Base-by-base conservation (phyloP, 2,888 invertebrate species). In the Priocnemis perturbator region DNA sequence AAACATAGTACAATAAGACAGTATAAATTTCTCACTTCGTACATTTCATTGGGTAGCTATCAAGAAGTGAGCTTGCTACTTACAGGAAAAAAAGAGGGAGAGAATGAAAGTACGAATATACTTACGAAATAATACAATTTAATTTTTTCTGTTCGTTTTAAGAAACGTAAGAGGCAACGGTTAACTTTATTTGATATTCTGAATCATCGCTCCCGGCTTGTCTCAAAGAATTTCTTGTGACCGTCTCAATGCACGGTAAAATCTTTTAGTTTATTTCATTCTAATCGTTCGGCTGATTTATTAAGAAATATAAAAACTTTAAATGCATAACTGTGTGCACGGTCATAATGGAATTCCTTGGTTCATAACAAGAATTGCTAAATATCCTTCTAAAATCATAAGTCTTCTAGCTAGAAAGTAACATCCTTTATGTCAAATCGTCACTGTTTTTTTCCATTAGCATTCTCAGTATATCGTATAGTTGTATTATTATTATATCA, bases 181-280 rank as follows among this genome's bases (percentile, higher is more conserved):
- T 61, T 61, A 65, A 76, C 67, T 77, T 69, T 68, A 64, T 67
- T 65, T 23, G 15, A 4, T 47, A 59, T 61, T 26, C 26, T 26
- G 56, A 30, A 52, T 48, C 19, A 21, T 62, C 4, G 9, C 74
- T 76, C 77, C 73, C 76, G 55, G 76, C 80, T 81, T 82, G 83
- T 86, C 74, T 85, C 86, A 85, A 87, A 87, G 86, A 82, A 85
- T 86, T 86, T 83, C 71, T 67, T 26, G 26, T 26, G 26, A 26
- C 3, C 26, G 26, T 7, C 3, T 26, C 7, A 4, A 7, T 26
- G 26, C 26, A 26, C 26, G 7, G 3, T 26, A 47, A 5, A 47
- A 47, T 47, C 11, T 17, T 47, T 11, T 47, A 11, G 47, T 47
- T 17, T 17, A 47, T 11, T 45, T 62, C 7, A 26, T n/a, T n/a